These are phyloP conservation scores for Alloscopus bannaensis DNA, from an alignment of 2,888 invertebrate genomes.

Conservation along the genomic window DNA sequence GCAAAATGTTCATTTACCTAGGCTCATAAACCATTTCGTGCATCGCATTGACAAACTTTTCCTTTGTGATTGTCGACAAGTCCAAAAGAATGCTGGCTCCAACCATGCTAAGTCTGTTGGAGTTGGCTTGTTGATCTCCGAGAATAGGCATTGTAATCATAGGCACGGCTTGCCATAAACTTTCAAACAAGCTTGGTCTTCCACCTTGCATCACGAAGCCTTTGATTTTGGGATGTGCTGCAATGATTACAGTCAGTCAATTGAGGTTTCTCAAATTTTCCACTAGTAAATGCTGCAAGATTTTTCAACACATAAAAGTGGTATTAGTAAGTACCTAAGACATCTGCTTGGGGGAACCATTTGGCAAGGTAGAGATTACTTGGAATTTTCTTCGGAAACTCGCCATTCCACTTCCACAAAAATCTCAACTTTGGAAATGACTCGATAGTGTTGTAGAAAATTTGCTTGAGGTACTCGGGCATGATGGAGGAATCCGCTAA, in stretches of 20 bases:
- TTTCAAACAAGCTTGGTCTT: conserved; percentile 59
- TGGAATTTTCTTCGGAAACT: conserved; percentile 63
- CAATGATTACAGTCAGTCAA: too few species aligned
- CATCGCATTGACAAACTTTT: conserved; percentile 19
- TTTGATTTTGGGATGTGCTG: conserved; percentile 39
- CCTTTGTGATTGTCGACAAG: conserved; percentile 22
- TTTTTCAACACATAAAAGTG: not conserved
- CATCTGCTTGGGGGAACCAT: conserved; percentile 73
- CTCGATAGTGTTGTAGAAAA: conserved; percentile 60
- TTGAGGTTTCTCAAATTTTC: too few species aligned
- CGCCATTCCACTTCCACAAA: conserved; percentile 73
- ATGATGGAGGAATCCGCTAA: conserved; percentile 35
- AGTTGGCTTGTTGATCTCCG: conserved; percentile 60
- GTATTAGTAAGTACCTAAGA: conserved; percentile 64
- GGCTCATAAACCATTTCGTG: conserved; percentile 12
- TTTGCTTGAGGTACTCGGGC: conserved; percentile 38
- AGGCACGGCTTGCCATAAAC: conserved; percentile 63
- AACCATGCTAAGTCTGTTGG: conserved; percentile 30
- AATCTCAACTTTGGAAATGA: conserved; percentile 60
- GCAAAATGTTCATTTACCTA: conserved; percentile 6
- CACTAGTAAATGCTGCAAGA: too few species aligned
- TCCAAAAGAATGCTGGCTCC: conserved; percentile 51
- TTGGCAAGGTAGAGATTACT: conserved; percentile 68
- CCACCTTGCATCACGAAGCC: conserved; percentile 60
- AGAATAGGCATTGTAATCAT: conserved; percentile 14